These are phyloP conservation scores for Laupala kohalensis DNA, from an alignment of 1,140 invertebrate genomes.

Conservation along the genomic window DNA sequence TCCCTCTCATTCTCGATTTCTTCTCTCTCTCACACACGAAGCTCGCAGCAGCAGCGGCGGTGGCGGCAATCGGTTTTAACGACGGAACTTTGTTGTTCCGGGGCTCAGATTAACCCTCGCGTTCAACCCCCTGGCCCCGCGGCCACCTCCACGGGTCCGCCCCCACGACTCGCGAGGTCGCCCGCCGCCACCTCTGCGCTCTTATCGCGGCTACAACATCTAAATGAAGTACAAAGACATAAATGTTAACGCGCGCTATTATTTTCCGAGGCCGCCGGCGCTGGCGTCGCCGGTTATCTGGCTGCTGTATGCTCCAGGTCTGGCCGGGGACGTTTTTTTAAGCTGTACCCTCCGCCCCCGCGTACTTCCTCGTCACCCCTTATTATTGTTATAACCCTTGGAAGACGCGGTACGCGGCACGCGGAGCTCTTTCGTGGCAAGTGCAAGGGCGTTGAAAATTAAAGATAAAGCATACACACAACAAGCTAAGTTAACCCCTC, in stretches of 20 bases:
- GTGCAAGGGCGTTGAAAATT: not conserved
- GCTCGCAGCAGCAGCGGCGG: not conserved
- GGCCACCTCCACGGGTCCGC: not conserved
- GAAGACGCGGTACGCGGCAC: not conserved
- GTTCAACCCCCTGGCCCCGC: not conserved
- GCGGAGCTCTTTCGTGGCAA: not conserved
- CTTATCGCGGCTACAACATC: conserved; percentile 13
- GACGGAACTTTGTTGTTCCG: conserved; percentile 14
- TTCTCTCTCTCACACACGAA: not conserved
- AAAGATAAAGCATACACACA: not conserved
- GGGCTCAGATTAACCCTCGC: conserved; percentile 15
- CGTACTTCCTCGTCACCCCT: not conserved
- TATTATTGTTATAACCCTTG: not conserved
- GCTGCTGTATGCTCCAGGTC: not conserved
- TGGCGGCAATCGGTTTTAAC: conserved; percentile 6
- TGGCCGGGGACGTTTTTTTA: not conserved
- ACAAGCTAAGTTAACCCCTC: not conserved
- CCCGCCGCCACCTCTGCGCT: not conserved
- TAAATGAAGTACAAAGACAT: conserved; percentile 18
- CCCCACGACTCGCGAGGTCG: not conserved
- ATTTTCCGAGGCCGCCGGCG: conserved; percentile 9
- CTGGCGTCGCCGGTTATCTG: not conserved
- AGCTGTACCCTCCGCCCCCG: not conserved
- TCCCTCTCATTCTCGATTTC: not conserved
- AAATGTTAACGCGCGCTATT: conserved; percentile 18